A percentile compares a stretch with the other conserved stretches of the same genome.
These are phyloP conservation scores for Lasioglossum lativentre DNA, from an alignment of 2,888 invertebrate species.

Conservation along the genomic window DNA sequence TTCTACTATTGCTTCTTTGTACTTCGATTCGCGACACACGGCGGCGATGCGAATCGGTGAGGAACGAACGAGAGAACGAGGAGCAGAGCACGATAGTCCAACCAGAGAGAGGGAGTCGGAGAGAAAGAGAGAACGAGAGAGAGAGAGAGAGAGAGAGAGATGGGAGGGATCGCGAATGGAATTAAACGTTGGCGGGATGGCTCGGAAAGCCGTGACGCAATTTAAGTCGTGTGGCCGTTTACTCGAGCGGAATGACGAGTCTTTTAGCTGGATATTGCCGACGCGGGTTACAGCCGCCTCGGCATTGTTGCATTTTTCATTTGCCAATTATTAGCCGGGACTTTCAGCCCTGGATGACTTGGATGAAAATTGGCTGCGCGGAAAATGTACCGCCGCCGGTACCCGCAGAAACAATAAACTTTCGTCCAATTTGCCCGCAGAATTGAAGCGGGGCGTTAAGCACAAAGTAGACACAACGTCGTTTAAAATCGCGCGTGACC, in stretches of 20 bases:
- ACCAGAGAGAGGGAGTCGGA: neutral
- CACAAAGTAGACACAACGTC: constrained; percentile 11
- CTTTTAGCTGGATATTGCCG: constrained; percentile 65
- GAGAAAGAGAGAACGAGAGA: neutral
- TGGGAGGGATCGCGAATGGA: constrained; percentile 63
- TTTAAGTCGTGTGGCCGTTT: constrained; percentile 68
- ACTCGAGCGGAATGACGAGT: constrained; percentile 67
- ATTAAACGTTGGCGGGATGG: constrained; percentile 70
- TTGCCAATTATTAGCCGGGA: constrained; percentile 62
- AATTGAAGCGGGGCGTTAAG: constrained; percentile 29
- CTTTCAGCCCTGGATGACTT: constrained; percentile 30
- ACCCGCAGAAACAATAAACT: constrained; percentile 23
- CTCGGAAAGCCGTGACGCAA: constrained; percentile 64
- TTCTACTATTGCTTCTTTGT: constrained; percentile 75
- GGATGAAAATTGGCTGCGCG: constrained; percentile 36
- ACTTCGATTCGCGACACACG: constrained; percentile 74
- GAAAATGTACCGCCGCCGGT: constrained; percentile 12
- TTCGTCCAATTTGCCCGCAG: constrained; percentile 36
- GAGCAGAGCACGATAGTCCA: neutral
- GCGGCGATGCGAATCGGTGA: constrained; percentile 62
- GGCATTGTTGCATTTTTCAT: constrained; percentile 64
- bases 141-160: constrained; percentile 1
- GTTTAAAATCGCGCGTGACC: constrained; percentile 7
- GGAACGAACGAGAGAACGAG: constrained; percentile 21
- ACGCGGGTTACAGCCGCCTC: constrained; percentile 54